Conservation (phyloP, 2,888 invertebrate genomes). For the Helicoverpa assulta region DNA sequence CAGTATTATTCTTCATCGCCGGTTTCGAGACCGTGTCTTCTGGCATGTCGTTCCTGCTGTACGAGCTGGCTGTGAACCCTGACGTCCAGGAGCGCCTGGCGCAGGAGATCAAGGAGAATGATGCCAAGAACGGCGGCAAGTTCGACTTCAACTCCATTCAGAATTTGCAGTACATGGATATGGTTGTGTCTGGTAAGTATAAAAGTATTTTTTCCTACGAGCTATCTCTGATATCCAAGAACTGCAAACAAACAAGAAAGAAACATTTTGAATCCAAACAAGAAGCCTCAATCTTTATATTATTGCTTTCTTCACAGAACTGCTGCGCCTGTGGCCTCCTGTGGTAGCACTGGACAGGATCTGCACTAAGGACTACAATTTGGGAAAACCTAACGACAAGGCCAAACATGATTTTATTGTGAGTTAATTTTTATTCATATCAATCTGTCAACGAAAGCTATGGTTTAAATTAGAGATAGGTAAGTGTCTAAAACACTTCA, state of each 20-base stretch:
- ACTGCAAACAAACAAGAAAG: too few species aligned
- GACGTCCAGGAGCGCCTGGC: constrained; percentile 89
- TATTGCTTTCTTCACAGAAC: constrained; percentile 70
- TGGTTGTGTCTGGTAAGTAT: constrained; percentile 89
- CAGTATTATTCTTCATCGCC: constrained; percentile 89
- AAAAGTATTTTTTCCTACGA: too few species aligned
- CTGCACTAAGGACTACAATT: constrained; percentile 87
- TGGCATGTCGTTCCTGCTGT: constrained; percentile 86
- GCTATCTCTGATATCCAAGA: too few species aligned
- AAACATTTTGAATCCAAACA: too few species aligned
- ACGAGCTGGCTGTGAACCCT: constrained; percentile 90
- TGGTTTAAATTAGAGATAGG: not conserved
- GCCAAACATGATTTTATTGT: constrained; percentile 74
- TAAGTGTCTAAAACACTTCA: too few species aligned
- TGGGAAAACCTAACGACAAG: constrained; percentile 74
- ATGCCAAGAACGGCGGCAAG: constrained; percentile 78
- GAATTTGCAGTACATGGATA: constrained; percentile 91
- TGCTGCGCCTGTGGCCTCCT: constrained; percentile 86
- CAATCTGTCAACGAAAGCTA: not conserved
- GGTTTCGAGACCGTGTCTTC: constrained; percentile 89
- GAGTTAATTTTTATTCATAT: constrained; percentile 51
- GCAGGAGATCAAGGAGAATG: constrained; percentile 88
- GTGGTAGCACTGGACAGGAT: constrained; percentile 80
- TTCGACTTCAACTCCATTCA: constrained; percentile 88
- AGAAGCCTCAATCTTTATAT: too few species aligned